phyloP scores from a whole-genome alignment of 2,113 vertebrate genomes.

The Zosterops hypoxanthus region DNA sequence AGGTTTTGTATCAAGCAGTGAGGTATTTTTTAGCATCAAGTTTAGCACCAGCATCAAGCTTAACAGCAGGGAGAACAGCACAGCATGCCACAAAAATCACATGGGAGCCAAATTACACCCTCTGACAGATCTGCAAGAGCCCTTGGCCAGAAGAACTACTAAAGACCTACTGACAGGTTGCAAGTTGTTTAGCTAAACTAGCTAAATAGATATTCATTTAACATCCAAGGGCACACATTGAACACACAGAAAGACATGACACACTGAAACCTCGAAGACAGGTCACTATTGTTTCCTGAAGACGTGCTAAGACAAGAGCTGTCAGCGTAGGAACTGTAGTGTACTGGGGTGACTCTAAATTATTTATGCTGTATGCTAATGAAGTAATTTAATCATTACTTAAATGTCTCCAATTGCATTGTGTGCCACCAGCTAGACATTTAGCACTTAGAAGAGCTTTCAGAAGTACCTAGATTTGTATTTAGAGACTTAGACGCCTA shows the following conservation, averaged over 20 bases:
- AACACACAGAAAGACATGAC: neutral
- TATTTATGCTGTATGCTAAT: neutral
- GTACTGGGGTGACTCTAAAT: neutral
- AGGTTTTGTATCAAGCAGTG: neutral
- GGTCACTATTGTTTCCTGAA: neutral
- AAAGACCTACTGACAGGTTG: neutral
- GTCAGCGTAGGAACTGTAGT: neutral
- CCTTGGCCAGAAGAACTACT: neutral
- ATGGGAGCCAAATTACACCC: neutral
- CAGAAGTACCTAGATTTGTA: neutral
- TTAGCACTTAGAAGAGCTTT: neutral
- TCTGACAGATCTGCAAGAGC: neutral
- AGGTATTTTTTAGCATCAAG: neutral
- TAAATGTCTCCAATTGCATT: neutral
- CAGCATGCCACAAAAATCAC: accelerated
- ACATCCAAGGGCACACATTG: neutral
- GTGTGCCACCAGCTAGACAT: neutral
- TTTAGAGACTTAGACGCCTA: neutral
- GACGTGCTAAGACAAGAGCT: neutral
- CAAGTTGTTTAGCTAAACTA: neutral
- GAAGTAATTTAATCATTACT: neutral
- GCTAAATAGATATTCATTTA: neutral
- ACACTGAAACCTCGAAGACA: neutral
- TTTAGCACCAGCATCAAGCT: neutral
- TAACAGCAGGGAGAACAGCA: neutral